These are phyloP conservation scores for Egretta garzetta DNA, from an alignment of 2,113 vertebrate genomes.

Conservation along the genomic window DNA sequence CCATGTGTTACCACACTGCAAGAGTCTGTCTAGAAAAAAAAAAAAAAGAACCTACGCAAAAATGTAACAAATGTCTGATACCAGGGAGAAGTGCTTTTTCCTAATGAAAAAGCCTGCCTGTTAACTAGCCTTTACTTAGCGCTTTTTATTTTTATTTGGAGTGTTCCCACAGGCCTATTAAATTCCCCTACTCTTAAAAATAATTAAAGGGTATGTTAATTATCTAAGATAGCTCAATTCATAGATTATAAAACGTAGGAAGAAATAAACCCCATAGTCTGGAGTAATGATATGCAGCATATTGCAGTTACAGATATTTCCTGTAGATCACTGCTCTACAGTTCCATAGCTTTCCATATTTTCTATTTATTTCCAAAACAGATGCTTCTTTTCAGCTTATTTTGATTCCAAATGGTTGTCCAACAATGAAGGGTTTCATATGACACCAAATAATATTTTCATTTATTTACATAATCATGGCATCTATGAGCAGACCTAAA, in stretches of 20 bases:
- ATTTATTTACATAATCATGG: neutral
- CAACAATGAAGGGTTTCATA: neutral
- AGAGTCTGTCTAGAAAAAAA: neutral
- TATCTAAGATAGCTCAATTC: conserved; percentile 12
- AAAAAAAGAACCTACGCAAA: neutral
- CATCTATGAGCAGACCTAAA: neutral
- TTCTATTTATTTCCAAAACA: neutral
- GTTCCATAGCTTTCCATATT: neutral
- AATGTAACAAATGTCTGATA: neutral
- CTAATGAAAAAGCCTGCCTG: neutral
- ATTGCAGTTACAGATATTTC: conserved; percentile 23
- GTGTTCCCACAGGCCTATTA: conserved; percentile 13
- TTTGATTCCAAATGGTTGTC: neutral
- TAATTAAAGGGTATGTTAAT: conserved; percentile 44
- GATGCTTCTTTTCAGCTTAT: neutral
- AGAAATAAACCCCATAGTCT: neutral
- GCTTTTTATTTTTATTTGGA: conserved; percentile 41
- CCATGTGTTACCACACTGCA: neutral
- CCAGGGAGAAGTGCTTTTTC: neutral
- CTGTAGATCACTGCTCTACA: neutral
- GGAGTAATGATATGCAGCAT: conserved; percentile 10
- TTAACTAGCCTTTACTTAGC: conserved; percentile 26
- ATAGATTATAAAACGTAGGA: neutral
- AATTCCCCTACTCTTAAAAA: conserved; percentile 28
- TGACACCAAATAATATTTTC: neutral